Evolutionary conservation across 2,797 vertebrate genomes (phyloP), one percentile per base, ranked within the genome.

Genomic region (Phylloscopus collybita): DNA sequence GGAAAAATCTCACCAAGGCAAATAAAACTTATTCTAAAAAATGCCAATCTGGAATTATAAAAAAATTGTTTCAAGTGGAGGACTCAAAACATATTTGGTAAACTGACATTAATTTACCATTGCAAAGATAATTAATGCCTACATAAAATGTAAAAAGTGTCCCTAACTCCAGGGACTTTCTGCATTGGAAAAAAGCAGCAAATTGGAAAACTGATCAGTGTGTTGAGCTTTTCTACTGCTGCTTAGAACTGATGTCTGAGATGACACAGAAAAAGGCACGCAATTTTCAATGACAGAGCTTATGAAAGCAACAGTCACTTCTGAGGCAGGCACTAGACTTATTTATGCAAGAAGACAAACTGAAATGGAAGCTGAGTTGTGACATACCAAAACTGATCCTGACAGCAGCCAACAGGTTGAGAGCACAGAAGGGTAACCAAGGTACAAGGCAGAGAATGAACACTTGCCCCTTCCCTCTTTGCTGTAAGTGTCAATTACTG

Each of bases 271-370:
- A 76, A 84, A 90, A 86, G 49, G 47, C 22, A 56, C 1, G 14
- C 0, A 1, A 79, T n/a, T 47, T 84, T 88, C 59, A 94, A 27
- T 60, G 62, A 75, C 23, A 69, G 10, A 1, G 9, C 29, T 87
- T 64, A 79, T 66, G 78, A 97, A 95, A 97, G 95, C 74, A 94
- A 80, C 84, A 97, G 72, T 26, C 69, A 36, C 65, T 82, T 80
- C 78, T 59, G 50, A 90, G 60, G 78, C 66, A 90, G 42, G 34
- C 90, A 76, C 32, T 40, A 11, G 32, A 61, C 71, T 72, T 82
- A 90, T 26, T 89, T 38, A 66, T 23, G 27, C 53, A 76, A 36
- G n/a, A 81, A 62, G 29, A 79, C 29, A 93, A 93, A 80, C 29
- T 57, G 53, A 91, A 82, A 93, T 67, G 64, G 32, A 92, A 81